Percentiles rank a stretch among this genome's conserved stretches.
These are phyloP conservation scores for Spinibarbus caldwelli DNA, from an alignment of 2,797 vertebrate species.

Conservation along the genomic window DNA sequence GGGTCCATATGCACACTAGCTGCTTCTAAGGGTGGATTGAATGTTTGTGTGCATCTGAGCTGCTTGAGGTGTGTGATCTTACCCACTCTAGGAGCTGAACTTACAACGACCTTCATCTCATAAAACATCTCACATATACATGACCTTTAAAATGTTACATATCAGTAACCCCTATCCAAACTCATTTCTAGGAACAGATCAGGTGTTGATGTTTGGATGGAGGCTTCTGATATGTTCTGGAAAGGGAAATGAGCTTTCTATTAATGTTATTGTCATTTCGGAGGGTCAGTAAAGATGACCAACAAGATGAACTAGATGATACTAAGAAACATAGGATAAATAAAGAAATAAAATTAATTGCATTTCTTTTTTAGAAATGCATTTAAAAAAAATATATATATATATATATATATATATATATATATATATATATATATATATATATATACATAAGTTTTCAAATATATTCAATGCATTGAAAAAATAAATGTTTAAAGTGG, in stretches of 20 bases:
- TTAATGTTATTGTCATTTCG: background rate
- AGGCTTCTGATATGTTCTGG: background rate
- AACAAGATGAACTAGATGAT: no score
- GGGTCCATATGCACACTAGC: background rate
- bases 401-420: no score
- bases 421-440: no score
- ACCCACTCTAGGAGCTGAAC: background rate
- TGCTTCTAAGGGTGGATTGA: background rate
- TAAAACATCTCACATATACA: constrained; percentile 28
- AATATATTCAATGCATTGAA: no score
- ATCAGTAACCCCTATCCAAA: background rate
- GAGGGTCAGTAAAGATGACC: background rate
- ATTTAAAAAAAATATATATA: no score
- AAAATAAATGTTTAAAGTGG: no score
- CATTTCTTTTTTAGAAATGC: no score
- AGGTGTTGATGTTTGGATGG: background rate
- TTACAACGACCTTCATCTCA: constrained; percentile 3
- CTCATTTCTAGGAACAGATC: background rate
- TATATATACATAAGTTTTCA: no score
- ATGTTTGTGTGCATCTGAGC: background rate
- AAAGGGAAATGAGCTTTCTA: background rate
- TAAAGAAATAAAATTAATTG: no score
- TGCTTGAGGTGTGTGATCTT: constrained; percentile 31
- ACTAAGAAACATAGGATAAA: no score
- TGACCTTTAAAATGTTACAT: constrained; percentile 10